These are phyloP conservation scores for Harmothoe impar DNA, from an alignment of 2,888 invertebrate species.

Conservation along the genomic window DNA sequence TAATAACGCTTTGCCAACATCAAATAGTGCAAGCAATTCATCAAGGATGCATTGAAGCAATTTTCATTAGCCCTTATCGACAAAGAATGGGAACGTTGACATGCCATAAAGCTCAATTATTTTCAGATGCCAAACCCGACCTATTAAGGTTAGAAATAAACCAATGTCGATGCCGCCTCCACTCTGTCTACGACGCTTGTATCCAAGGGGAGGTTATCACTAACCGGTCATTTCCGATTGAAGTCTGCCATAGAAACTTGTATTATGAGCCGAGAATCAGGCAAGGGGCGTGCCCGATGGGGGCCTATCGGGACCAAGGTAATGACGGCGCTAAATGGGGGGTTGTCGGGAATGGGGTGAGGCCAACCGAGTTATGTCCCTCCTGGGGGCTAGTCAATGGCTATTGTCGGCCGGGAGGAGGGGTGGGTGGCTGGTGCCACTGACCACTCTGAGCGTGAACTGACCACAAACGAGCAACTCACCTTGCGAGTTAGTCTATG, in stretches of 20 bases:
- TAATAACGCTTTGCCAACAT: too few species aligned
- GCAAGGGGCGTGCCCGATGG: background rate
- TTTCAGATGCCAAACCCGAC: background rate
- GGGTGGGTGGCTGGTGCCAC: background rate
- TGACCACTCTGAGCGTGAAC: background rate
- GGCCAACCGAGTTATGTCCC: slow-evolving; percentile 37
- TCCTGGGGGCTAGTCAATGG: slow-evolving; percentile 14
- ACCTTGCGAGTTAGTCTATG: background rate
- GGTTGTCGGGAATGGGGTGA: slow-evolving; percentile 18
- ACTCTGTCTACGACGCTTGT: background rate
- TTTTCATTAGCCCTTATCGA: background rate
- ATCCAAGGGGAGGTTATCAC: slow-evolving; percentile 9
- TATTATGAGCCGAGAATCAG: background rate
- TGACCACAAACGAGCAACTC: slow-evolving; percentile 16
- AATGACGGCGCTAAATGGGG: slow-evolving; percentile 37
- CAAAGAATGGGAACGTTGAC: background rate
- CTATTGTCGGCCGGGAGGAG: slow-evolving; percentile 16
- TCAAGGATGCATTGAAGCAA: background rate
- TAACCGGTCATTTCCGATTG: background rate
- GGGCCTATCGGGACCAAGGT: background rate
- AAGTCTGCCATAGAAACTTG: background rate
- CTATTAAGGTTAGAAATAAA: background rate
- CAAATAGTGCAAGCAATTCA: background rate
- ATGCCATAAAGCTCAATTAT: background rate
- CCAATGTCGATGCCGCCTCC: background rate